Evolutionary conservation across 2,113 vertebrate genomes (phyloP).

Genomic region (Pedionomus torquatus): DNA sequence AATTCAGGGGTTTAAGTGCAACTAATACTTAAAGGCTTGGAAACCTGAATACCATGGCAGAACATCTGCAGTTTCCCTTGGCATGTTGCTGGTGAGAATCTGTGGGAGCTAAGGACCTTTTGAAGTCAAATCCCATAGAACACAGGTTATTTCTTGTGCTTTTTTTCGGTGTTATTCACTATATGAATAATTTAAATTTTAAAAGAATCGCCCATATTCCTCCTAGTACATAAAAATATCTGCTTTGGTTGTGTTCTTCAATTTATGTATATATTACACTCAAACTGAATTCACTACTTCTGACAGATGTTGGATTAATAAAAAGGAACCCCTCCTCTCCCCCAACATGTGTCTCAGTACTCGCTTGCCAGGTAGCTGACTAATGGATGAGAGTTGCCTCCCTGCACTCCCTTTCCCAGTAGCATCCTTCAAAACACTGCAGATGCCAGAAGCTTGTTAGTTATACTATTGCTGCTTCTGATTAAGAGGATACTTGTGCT

Average conservation of each 20-base stretch:
- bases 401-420: background rate
- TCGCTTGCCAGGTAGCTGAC: background rate
- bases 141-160: background rate
- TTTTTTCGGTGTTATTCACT: background rate
- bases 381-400: background rate
- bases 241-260: background rate
- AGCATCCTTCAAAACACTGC: background rate
- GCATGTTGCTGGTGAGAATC: accelerated
- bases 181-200: background rate
- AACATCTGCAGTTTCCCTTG: background rate
- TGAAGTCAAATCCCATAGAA: background rate
- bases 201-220: background rate
- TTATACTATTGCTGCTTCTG: background rate
- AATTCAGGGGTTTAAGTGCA: background rate
- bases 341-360: background rate
- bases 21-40: background rate
- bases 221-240: background rate
- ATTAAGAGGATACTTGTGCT: background rate
- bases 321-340: background rate
- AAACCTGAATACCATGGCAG: background rate
- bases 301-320: background rate
- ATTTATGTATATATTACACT: background rate
- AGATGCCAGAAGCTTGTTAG: background rate
- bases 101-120: background rate
- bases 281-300: background rate